Base-by-base conservation (phyloP, 1,140 invertebrate genomes). In the Bombus soroeensis region DNA sequence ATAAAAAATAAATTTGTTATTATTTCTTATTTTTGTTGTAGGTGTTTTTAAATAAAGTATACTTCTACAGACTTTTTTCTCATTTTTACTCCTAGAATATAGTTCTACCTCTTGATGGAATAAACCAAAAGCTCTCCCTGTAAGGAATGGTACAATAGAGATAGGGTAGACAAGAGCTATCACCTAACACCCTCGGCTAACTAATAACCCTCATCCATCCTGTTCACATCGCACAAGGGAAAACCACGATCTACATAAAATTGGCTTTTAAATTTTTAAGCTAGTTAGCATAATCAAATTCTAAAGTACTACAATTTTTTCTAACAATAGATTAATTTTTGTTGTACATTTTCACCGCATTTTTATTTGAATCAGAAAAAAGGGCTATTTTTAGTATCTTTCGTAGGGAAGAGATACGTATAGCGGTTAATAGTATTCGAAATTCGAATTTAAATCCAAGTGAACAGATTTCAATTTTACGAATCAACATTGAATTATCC, bases 121-220 rank as follows among this genome's bases (percentile, higher is more conserved):
- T 66, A 66, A 66, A 66, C 32, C 15, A 32, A 15, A 32, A 32
- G 15, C n/a, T 13, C n/a, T 6, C 64, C 32, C 6, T 66, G 64
- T 18, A 32, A 32, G 6, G 64, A 32, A 66, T 66, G 15, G 2
- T 62, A 62, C 28, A n/a, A n/a, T 66, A 18, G 64, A 66, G 15
- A 66, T 66, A 66, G 64, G 32, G 64, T 32, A 32, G 64, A 66
- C 64, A 66, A 66, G 64, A 32, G 64, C n/a, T 66, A 66, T 66
- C n/a, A 66, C n/a, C 64, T 66, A 66, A 32, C 64, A 32, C 64
- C 64, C 64, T 66, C 13, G n/a, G 64, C 2, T 66, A 32, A 66
- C 64, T 66, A 32, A 66, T 66, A 66, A 66, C 64, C 64, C 64
- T 66, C 64, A 66, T 32, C n/a, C 64, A 66, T 32, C n/a, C 64